Evolutionary conservation across 2,797 vertebrate species (phyloP).

Genomic region (Characodon lateralis): DNA sequence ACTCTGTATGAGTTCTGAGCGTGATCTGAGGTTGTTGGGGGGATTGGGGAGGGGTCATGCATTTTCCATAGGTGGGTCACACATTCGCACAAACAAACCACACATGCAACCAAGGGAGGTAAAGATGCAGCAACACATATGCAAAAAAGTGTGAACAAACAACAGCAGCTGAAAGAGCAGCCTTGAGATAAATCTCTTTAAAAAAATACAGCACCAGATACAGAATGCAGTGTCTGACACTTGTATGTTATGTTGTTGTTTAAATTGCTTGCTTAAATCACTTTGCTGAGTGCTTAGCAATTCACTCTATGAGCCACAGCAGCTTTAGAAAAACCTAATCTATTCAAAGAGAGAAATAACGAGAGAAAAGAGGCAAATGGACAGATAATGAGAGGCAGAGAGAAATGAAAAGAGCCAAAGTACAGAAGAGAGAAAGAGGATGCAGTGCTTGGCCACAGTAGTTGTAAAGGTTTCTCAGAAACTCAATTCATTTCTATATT

Average conservation of each 20-base stretch:
- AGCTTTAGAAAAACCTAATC: constrained; percentile 33
- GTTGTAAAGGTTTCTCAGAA: constrained; percentile 64
- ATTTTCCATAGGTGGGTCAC: neutral
- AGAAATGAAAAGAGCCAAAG: constrained; percentile 3
- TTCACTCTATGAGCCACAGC: constrained; percentile 14
- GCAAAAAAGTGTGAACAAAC: constrained; percentile 60
- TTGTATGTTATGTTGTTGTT: constrained; percentile 29
- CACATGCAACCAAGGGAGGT: constrained; percentile 24
- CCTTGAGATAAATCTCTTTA: constrained; percentile 36
- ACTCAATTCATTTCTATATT: constrained; percentile 18
- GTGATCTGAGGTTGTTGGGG: constrained; percentile 59
- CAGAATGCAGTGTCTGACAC: constrained; percentile 24
- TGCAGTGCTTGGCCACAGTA: neutral
- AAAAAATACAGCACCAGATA: constrained; percentile 28
- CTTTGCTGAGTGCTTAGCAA: constrained; percentile 9
- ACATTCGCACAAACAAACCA: constrained; percentile 28
- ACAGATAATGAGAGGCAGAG: constrained; percentile 5
- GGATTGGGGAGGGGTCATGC: neutral
- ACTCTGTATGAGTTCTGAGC: constrained; percentile 90
- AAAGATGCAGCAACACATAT: constrained; percentile 35
- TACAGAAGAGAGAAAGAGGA: neutral
- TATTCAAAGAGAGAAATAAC: constrained; percentile 20
- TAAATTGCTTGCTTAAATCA: constrained; percentile 34
- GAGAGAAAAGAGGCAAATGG: constrained; percentile 14
- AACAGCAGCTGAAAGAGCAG: constrained; percentile 14